phyloP scores from a whole-genome alignment of 2,797 vertebrate species.

The Eleutherodactylus coqui region DNA sequence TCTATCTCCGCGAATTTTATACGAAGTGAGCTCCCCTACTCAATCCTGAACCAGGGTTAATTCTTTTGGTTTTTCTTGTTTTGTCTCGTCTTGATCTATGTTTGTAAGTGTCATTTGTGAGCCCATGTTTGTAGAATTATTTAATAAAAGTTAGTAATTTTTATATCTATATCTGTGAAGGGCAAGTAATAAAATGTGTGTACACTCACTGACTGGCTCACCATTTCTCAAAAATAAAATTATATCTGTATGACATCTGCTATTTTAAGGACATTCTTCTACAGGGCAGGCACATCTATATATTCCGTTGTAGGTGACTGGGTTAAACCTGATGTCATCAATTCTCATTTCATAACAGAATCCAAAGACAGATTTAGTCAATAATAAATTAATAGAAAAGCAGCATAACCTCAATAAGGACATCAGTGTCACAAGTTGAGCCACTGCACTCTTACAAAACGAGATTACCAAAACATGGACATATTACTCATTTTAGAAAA shows the following conservation, averaged over 20 bases:
- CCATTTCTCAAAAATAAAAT: neutral
- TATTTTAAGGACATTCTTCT: neutral
- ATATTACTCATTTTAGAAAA: no score
- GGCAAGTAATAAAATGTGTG: neutral
- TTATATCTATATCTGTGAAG: no score
- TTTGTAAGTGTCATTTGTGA: no score
- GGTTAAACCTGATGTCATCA: neutral
- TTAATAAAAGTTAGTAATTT: no score
- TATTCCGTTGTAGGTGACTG: neutral
- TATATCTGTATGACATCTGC: neutral
- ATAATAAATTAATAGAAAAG: neutral
- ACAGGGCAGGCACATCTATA: neutral
- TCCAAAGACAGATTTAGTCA: conserved; percentile 7
- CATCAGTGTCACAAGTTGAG: neutral
- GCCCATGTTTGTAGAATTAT: no score
- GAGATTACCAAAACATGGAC: neutral
- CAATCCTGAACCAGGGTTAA: no score
- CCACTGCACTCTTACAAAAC: neutral
- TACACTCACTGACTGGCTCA: neutral
- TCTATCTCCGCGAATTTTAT: no score
- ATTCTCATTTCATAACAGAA: neutral
- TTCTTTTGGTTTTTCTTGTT: no score
- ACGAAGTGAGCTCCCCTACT: no score
- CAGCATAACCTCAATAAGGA: neutral
- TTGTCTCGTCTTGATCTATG: no score